A percentile compares a stretch with the other conserved stretches of the same genome.
phyloP scores from a whole-genome alignment of 2,888 invertebrate genomes.

The Cephus spinipes region DNA sequence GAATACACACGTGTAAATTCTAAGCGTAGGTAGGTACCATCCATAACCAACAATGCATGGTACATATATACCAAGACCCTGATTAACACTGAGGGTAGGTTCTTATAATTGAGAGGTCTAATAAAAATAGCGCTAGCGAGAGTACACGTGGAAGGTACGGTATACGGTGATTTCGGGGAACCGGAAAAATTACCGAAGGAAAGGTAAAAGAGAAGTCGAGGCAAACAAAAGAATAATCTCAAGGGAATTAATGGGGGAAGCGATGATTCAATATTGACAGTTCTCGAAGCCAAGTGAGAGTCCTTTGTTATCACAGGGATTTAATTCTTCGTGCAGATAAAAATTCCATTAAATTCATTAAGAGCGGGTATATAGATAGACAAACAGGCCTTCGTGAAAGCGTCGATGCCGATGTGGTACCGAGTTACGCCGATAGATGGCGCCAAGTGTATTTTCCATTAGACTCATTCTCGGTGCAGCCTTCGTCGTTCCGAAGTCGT shows the following conservation, averaged over 20 bases:
- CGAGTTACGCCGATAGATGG: too few relatives aligned
- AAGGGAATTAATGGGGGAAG: neutral
- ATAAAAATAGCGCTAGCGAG: too few relatives aligned
- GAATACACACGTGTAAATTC: neutral
- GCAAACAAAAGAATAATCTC: neutral
- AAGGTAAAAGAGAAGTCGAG: too few relatives aligned
- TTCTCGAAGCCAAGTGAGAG: constrained; percentile 6
- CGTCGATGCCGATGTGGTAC: neutral
- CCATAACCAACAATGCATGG: neutral
- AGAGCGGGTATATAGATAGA: neutral
- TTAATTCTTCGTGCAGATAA: constrained; percentile 8
- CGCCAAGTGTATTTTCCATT: neutral
- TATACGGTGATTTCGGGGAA: too few relatives aligned
- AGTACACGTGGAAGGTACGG: too few relatives aligned
- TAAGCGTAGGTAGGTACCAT: neutral
- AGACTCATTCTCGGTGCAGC: neutral
- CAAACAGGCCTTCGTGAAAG: neutral
- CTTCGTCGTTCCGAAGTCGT: too few relatives aligned
- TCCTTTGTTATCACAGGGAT: constrained; percentile 17
- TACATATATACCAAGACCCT: too few relatives aligned
- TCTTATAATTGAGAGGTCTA: too few relatives aligned
- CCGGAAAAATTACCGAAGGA: too few relatives aligned
- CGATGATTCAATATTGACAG: constrained; percentile 17
- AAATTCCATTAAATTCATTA: constrained; percentile 4
- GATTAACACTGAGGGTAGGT: too few relatives aligned